These are phyloP conservation scores for Ammospiza caudacuta DNA, from an alignment of 2,113 vertebrate species.

Conservation along the genomic window DNA sequence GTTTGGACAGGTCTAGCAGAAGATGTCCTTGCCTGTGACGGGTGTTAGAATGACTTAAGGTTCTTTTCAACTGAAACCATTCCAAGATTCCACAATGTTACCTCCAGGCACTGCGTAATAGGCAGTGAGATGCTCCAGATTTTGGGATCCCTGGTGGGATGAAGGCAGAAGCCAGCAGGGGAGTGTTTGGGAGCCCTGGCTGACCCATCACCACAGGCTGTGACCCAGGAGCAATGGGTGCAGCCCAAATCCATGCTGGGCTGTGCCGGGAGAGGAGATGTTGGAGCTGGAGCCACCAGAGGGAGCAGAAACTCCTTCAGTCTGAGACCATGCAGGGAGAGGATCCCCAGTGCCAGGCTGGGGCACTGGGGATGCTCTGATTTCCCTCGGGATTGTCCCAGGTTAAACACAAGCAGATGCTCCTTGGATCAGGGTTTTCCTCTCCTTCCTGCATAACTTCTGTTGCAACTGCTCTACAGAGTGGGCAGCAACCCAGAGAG, in stretches of 20 bases:
- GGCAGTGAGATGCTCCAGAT: background rate
- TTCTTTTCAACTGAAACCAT: background rate
- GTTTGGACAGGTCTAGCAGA: background rate
- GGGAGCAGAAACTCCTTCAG: conserved; percentile 59
- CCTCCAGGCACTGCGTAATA: fast-evolving
- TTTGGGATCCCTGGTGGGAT: background rate
- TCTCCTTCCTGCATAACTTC: background rate
- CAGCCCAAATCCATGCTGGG: background rate
- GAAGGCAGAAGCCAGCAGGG: background rate
- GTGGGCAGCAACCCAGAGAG: background rate
- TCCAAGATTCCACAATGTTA: background rate
- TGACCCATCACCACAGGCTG: background rate
- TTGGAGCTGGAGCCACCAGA: conserved; percentile 52
- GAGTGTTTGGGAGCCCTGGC: background rate
- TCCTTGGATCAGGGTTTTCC: background rate
- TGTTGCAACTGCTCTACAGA: background rate
- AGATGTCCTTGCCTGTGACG: background rate
- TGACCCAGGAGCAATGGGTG: background rate
- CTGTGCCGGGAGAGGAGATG: background rate
- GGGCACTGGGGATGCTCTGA: background rate
- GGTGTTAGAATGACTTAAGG: background rate
- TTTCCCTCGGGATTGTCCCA: background rate
- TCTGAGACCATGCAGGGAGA: background rate
- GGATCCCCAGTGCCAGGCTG: background rate
- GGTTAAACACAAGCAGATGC: background rate